Evolutionary conservation across 2,888 invertebrate species (phyloP).

Genomic region (Ditula angustiorana): DNA sequence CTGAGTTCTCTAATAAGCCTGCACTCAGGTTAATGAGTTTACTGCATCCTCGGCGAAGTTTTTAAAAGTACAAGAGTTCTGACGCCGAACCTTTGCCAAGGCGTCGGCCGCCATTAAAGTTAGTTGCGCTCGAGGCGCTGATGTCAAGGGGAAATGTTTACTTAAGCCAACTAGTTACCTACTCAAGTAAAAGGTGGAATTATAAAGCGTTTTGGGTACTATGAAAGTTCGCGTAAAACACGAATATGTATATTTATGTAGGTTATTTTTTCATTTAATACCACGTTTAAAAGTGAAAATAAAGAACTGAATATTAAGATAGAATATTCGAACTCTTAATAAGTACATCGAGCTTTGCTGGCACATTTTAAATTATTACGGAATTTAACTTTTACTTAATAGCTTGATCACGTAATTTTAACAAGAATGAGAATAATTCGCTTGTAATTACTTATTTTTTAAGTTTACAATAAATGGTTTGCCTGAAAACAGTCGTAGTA

Average conservation of each 20-base stretch:
- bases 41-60: constrained; percentile 72
- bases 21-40: constrained; percentile 80
- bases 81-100: constrained; percentile 63
- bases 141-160: constrained; percentile 45
- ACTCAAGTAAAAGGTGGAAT: constrained; percentile 22
- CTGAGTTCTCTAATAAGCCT: constrained; percentile 70
- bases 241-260: no score
- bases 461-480: no score
- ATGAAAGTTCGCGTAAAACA: neutral
- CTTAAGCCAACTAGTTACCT: constrained; percentile 26
- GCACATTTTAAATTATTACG: constrained; percentile 38
- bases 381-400: no score
- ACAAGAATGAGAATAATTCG: no score
- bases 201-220: neutral
- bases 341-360: neutral
- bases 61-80: constrained; percentile 72
- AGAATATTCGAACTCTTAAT: no score
- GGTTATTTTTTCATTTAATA: no score
- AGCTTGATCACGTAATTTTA: no score
- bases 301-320: neutral
- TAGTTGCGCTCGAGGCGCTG: constrained; percentile 52
- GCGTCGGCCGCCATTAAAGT: constrained; percentile 68
- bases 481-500: no score
- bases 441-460: no score
- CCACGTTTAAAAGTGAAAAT: neutral